Base-by-base conservation (phyloP, 2,797 vertebrate genomes). In the Dipus sagitta region DNA sequence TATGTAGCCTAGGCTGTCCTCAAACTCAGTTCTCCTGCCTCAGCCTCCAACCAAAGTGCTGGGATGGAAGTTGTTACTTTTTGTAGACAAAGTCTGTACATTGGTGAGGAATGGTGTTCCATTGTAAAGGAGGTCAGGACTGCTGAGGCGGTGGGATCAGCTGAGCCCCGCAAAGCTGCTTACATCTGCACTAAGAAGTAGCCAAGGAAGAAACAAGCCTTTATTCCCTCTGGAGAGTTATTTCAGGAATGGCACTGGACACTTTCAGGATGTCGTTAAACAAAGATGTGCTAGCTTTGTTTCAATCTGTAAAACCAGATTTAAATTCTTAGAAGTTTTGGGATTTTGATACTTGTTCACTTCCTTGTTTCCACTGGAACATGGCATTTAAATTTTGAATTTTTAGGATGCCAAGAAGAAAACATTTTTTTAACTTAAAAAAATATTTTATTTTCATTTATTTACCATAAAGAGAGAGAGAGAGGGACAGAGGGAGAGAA, bases 141-240 rank as follows among this genome's bases (percentile, higher is more conserved):
- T 70, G 90, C 96, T 96, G 96, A 97, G 97, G 97, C 97, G 97
- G 93, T 94, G 93, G 96, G 96, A 93, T 94, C 94, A 95, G 96
- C 96, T 97, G 97, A 98, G 97, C 97, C 96, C 93, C 94, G 84
- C 79, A 98, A 98, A 98, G 98, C 98, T 97, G 97, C 98, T 98
- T 98, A 97, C 38, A 2, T 96, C 96, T 97, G 97, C 97, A 97
- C 97, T 97, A 88, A 98, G 96, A 97, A 98, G 94, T 93, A 96
- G 88, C 97, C 94, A 96, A 97, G 96, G 95, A 97, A 97, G 89
- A 91, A 95, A 75, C 94, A 96, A 95, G 90, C 97, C 96, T 92
- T 98, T 98, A 97, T 97, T 97, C 96, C 92, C 24, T 85, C 71
- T 96, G 90, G 89, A 90, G 88, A 98, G 98, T 98, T 98, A 98